Evolutionary conservation across 2,113 vertebrate genomes (phyloP).

Genomic region (Gallinago undulata): DNA sequence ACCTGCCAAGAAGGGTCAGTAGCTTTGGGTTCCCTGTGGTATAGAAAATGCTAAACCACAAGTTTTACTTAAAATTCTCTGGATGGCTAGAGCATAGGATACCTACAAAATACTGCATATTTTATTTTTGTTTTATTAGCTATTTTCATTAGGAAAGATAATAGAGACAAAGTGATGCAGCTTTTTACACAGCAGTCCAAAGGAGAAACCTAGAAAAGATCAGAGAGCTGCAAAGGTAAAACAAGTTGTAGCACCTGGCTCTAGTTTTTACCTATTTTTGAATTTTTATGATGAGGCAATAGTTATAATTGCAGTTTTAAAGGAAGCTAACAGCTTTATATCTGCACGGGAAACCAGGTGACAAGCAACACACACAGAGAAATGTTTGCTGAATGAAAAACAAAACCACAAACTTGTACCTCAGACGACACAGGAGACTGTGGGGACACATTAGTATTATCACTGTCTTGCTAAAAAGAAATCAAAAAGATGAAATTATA

Average conservation of each 20-base stretch:
- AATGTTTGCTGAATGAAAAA: slow-evolving; percentile 26
- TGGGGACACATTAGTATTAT: slow-evolving; percentile 83
- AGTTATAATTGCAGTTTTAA: not conserved
- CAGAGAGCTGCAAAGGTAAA: not conserved
- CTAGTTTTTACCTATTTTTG: not conserved
- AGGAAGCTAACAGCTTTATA: not conserved
- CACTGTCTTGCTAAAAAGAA: slow-evolving; percentile 84
- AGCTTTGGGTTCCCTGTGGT: not conserved
- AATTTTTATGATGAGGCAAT: not conserved
- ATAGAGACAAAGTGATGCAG: not conserved
- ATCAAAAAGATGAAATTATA: slow-evolving; percentile 77
- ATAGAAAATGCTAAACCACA: not conserved
- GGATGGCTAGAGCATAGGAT: not conserved
- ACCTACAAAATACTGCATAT: not conserved
- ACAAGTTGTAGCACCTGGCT: not conserved
- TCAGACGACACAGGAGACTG: slow-evolving; percentile 82
- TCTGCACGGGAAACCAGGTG: not conserved
- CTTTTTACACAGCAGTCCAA: not conserved
- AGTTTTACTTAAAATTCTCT: not conserved
- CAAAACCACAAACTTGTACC: slow-evolving; percentile 75
- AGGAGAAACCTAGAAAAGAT: not conserved
- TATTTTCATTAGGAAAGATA: not conserved
- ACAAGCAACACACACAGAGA: not conserved
- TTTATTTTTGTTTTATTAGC: not conserved
- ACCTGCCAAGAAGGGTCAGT: not conserved